phyloP scores from a whole-genome alignment of 1,140 invertebrate genomes.

The Epicauta chinensis region DNA sequence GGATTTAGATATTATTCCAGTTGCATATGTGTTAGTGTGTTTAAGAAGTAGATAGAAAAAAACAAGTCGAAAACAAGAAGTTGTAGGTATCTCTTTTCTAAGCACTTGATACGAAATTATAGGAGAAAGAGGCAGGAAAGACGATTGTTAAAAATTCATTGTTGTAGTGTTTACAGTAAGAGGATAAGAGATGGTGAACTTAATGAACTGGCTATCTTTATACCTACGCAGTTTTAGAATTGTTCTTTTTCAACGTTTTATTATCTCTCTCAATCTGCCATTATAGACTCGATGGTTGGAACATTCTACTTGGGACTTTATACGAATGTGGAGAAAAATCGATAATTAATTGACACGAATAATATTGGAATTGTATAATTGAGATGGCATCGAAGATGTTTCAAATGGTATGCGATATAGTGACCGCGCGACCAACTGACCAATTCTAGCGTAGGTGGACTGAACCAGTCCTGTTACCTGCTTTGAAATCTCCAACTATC shows the following conservation, averaged over 20 bases:
- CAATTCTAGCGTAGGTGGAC: slow-evolving; percentile 20
- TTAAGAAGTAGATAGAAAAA: neutral
- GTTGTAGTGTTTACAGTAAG: slow-evolving; percentile 22
- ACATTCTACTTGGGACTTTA: too few relatives aligned
- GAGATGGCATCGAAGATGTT: neutral
- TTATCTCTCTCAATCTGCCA: too few relatives aligned
- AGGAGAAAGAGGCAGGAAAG: slow-evolving; percentile 5
- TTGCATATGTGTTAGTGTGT: neutral
- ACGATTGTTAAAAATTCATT: slow-evolving; percentile 12
- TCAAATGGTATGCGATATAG: slow-evolving; percentile 22
- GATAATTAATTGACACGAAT: too few relatives aligned
- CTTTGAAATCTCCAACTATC: slow-evolving; percentile 22
- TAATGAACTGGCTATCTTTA: slow-evolving; percentile 21
- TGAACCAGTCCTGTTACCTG: slow-evolving; percentile 26
- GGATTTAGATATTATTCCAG: slow-evolving; percentile 19
- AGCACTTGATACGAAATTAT: slow-evolving; percentile 1
- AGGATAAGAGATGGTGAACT: slow-evolving; percentile 22
- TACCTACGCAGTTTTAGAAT: too few relatives aligned
- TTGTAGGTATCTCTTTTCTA: slow-evolving; percentile 9
- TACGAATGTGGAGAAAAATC: too few relatives aligned
- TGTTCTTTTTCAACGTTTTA: too few relatives aligned
- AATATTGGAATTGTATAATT: slow-evolving; percentile 9
- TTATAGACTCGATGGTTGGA: too few relatives aligned
- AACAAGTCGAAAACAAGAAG: slow-evolving; percentile 2
- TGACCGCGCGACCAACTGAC: slow-evolving; percentile 26